A percentile compares a stretch with the other conserved stretches of the same genome.
Evolutionary conservation across 2,888 invertebrate species (phyloP).

Genomic region (Nasonovia ribisnigri): DNA sequence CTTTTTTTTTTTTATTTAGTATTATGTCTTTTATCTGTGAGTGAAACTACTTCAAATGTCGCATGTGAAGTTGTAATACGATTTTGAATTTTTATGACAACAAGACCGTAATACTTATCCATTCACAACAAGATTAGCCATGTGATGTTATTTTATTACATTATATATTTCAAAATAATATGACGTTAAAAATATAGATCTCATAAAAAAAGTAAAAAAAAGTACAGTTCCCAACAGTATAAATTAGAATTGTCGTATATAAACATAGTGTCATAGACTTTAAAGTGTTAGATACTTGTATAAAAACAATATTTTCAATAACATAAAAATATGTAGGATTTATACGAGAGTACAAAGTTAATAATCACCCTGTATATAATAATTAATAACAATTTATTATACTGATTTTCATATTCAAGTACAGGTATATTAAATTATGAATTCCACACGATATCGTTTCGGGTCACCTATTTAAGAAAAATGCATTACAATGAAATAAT

Average conservation of each 20-base stretch:
- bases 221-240: background rate
- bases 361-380: background rate
- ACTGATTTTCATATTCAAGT: background rate
- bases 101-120: background rate
- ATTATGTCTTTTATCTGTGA: background rate
- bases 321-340: background rate
- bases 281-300: background rate
- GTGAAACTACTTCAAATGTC: background rate
- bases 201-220: background rate
- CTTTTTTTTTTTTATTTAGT: background rate
- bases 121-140: background rate
- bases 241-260: background rate
- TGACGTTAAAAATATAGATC: background rate
- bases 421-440: background rate
- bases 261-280: background rate
- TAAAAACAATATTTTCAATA: background rate
- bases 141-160: background rate
- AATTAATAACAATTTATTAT: background rate
- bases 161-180: background rate
- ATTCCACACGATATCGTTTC: background rate
- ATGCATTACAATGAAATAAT: background rate
- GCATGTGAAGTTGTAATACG: background rate
- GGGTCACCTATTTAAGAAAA: background rate
- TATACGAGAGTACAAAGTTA: background rate
- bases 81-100: background rate